A percentile compares a stretch with the other conserved stretches of the same genome.
phyloP scores from a whole-genome alignment of 2,888 invertebrate genomes.

The Cosmopolites sordidus region DNA sequence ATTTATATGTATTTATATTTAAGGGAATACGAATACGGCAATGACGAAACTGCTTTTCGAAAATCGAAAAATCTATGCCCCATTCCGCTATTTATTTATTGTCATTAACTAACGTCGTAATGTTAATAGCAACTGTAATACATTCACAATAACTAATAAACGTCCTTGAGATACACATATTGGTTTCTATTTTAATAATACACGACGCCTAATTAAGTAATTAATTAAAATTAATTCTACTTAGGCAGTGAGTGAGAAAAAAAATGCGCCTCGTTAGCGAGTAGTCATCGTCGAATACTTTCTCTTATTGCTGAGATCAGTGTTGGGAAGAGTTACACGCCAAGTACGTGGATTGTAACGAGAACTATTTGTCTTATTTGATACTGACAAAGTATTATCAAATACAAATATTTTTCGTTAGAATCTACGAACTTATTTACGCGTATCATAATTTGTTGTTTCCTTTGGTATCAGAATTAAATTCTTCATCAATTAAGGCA shows the following conservation, averaged over 20 bases:
- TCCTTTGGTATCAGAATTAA: background rate
- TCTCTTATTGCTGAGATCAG: no score
- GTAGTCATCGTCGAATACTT: no score
- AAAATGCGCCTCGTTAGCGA: background rate
- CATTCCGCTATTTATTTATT: constrained; percentile 44
- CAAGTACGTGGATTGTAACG: no score
- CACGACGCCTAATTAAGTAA: constrained; percentile 23
- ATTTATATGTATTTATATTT: no score
- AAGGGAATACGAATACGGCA: no score
- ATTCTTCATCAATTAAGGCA: constrained; percentile 30
- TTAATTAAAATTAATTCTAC: constrained; percentile 28
- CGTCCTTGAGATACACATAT: background rate
- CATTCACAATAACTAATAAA: constrained; percentile 28
- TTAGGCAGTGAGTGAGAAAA: constrained; percentile 35
- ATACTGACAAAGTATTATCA: no score
- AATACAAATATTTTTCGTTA: no score
- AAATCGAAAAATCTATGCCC: constrained; percentile 34
- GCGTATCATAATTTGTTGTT: background rate
- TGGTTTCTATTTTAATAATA: constrained; percentile 18
- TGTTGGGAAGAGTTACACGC: no score
- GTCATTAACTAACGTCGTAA: constrained; percentile 42
- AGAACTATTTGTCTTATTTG: no score
- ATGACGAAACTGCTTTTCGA: background rate
- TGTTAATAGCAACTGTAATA: constrained; percentile 38
- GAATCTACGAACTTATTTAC: background rate